Base-by-base conservation (phyloP, 2,797 vertebrate genomes). In the Pampus argenteus region DNA sequence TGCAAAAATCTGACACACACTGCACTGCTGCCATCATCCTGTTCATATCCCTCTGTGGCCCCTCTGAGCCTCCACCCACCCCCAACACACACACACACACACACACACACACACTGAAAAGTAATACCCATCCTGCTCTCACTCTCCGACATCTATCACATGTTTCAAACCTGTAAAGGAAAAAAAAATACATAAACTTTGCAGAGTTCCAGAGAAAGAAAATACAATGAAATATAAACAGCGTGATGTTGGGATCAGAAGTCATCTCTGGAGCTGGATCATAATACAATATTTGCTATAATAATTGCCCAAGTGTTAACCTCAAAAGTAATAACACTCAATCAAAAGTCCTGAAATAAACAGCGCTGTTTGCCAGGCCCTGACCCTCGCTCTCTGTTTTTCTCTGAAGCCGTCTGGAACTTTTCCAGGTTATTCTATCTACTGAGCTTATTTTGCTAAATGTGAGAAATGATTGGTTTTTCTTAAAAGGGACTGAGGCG, bases 401-500 rank as follows among this genome's bases (percentile, higher is more conserved):
- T 34, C 47, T 82, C 76, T 58, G 50, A 76, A 64, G 58, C 45
- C 15, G 6, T 45, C 57, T 67, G 36, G 59, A 57, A 58, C 17
- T 25, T 67, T 66, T 78, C 56, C 67, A 82, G 69, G 71, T 65
- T 71, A 71, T 70, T 75, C 57, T 31, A 66, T 71, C 71, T 58
- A 38, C 23, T 0, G 3, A 34, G 63, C 44, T 63, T 65, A 50
- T 81, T 79, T 76, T 78, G 61, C 48, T 59, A 62, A 58, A 52
- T 55, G 38, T 52, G 55, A 71, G 54, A 66, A 44, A 61, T 57
- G 6, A 40, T 57, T 59, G 0, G 2, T 48, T 77, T 81, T 52
- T 45, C 54, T 36, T 40, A 29, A 52, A 34, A 18, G 52, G 42
- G 55, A 58, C 22, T 6, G 51, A 61, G 66, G 40, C 25, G 23